Percentiles rank a stretch among this genome's conserved stretches.
Conservation (phyloP, 1,140 invertebrate genomes). For the Harlomillsia oculata region DNA sequence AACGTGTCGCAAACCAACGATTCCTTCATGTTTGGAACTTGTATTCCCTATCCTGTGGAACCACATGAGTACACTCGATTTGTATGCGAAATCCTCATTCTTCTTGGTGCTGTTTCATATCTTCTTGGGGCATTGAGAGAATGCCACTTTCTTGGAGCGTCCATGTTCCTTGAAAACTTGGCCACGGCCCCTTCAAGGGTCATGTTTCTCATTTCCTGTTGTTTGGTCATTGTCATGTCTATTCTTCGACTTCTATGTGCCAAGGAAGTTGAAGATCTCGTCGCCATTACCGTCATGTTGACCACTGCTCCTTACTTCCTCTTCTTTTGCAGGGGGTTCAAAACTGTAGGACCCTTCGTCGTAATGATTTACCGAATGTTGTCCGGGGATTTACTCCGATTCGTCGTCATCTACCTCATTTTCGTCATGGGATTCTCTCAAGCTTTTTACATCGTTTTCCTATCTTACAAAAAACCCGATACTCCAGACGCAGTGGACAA, state of each 20-base stretch:
- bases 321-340: slow-evolving; percentile 93
- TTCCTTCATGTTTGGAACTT: neutral
- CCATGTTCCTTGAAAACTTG: slow-evolving; percentile 78
- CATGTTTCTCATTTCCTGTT: slow-evolving; percentile 86
- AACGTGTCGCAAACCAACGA: too few species aligned
- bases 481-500: slow-evolving; percentile 46
- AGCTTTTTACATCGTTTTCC: slow-evolving; percentile 48
- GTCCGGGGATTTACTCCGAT: slow-evolving; percentile 84
- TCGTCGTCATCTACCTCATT: slow-evolving; percentile 90
- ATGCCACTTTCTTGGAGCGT: slow-evolving; percentile 67
- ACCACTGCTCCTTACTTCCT: slow-evolving; percentile 93
- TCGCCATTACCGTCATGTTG: slow-evolving; percentile 55
- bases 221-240: slow-evolving; percentile 73
- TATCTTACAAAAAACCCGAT: slow-evolving; percentile 18
- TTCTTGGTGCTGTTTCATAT: slow-evolving; percentile 66
- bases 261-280: slow-evolving; percentile 75
- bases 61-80: slow-evolving; percentile 43
- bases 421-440: slow-evolving; percentile 97
- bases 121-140: slow-evolving; percentile 69
- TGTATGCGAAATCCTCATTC: slow-evolving; percentile 57
- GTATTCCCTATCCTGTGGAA: neutral
- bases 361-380: slow-evolving; percentile 99
- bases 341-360: slow-evolving; percentile 95
- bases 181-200: slow-evolving; percentile 80
- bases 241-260: slow-evolving; percentile 71